Conservation (phyloP, 1,140 invertebrate species). For the Diplogasteroides magnus region DNA sequence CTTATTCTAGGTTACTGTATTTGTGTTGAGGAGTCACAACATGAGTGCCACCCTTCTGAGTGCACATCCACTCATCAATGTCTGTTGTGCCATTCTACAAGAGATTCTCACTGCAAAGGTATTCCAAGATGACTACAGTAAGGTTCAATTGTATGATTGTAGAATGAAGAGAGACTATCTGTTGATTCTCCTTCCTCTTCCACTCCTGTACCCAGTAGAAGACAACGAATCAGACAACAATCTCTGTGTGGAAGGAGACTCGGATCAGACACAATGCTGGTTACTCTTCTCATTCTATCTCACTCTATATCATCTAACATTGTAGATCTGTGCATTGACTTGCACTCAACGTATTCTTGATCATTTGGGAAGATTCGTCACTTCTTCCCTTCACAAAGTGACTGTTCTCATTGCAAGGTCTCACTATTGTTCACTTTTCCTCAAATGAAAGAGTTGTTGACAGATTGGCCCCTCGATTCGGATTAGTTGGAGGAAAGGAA, state of each 20-base stretch:
- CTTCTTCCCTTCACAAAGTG: background rate
- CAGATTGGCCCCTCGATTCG: background rate
- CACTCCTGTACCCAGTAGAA: conserved; percentile 1
- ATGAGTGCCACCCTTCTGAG: conserved; percentile 33
- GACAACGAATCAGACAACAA: conserved; percentile 25
- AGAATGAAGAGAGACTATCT: background rate
- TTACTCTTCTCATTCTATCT: background rate
- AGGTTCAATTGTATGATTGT: background rate
- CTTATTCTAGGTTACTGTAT: background rate
- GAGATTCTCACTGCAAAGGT: conserved; percentile 8
- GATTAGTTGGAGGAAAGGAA: background rate
- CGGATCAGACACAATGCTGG: conserved; percentile 23
- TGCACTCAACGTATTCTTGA: conserved; percentile 33
- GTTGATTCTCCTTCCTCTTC: background rate
- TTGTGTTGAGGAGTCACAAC: conserved; percentile 23
- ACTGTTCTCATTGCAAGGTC: background rate
- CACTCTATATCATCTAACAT: background rate
- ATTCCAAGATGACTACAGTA: too few species aligned
- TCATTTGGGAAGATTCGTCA: conserved; percentile 29
- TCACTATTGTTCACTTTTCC: too few species aligned
- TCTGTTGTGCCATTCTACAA: conserved; percentile 21
- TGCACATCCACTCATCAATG: conserved; percentile 15
- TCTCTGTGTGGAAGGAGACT: conserved; percentile 21
- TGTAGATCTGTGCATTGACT: conserved; percentile 29
- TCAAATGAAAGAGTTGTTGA: background rate